Evolutionary conservation across 1,140 invertebrate genomes (phyloP), one percentile per base, ranked within the genome.

Genomic region (Nylanderia fulva): DNA sequence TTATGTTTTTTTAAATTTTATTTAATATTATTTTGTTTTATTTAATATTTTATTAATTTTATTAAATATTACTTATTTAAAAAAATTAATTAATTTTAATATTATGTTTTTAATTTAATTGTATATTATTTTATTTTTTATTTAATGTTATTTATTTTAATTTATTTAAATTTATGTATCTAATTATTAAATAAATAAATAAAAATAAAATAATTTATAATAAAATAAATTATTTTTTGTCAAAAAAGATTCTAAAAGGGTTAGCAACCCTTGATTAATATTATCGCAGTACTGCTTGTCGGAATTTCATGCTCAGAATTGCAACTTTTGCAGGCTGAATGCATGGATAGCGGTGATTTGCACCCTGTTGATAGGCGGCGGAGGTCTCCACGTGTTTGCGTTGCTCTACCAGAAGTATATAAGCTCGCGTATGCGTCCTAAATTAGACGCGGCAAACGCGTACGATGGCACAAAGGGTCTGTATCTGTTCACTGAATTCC

Each of bases 401-500:
- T 21, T 91, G 3, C 91, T 91, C 29, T 94, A 94, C 21, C 82
- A 83, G 92, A 94, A 86, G 91, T 93, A 92, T 66, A 95, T 94
- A 90, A 91, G 83, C 86, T 88, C 87, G 15, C 90, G 85, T 33
- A 8, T 69, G 86, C 82, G 4, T 6, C 83, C 85, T 24, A 69
- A 86, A 93, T 95, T 92, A 90, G 92, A 71, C 24, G 5, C n/a
- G 29, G 3, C 9, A 36, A 72, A 89, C 69, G 82, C 33, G 88
- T 71, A 85, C 86, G 54, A 71, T 0, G 72, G 24, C 1, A 84
- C 61, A 6, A 61, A 89, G 56, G 96, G 96, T 0, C 91, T 97
- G 52, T 96, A 97, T 91, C 90, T 97, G 56, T 98, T 98, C 92
- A 96, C 96, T 29, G 95, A 96, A 88, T 94, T 96, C 60, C 93